Evolutionary conservation across 2,797 vertebrate genomes (phyloP), one percentile per base, ranked within the genome.

Genomic region (Arctocebus calabarensis): DNA sequence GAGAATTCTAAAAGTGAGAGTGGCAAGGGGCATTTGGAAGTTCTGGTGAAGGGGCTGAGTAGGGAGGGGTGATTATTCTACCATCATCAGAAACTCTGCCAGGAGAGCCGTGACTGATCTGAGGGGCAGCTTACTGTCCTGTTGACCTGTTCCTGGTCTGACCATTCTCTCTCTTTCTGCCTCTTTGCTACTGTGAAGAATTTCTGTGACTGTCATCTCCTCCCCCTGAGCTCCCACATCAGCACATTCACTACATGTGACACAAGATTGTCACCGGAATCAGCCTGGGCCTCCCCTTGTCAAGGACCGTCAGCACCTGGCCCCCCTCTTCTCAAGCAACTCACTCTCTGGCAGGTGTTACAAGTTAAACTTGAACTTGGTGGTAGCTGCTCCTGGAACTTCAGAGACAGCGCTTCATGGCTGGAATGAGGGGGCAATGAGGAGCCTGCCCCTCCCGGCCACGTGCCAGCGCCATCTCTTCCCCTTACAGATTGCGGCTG

Each of bases 281-380:
- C 88, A 86, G 61, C 61, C 52, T 68, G 75, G 87, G 52, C 32
- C 27, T 84, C 75, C 48, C 75, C 64, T 87, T 86, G 90, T 94
- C 84, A 57, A 93, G 71, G 78, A 75, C 88, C 57, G 5, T 90
- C 27, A 22, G 62, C 27, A 8, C 29, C 78, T 68, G 74, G 92
- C 19, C 13, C 7, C 0, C 12, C 4, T 40, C 62, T 90, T 90
- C 78, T 73, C 37, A 13, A 66, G 77, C 0, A 59, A 34, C 78
- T 71, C 52, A 19, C 52, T 40, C 82, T 91, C 84, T 94, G 92
- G 88, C 93, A 97, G 91, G 82, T 85, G 78, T 95, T 64, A 84
- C 7, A 13, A 81, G 82, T 55, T 93, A 45, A 90, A 92, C 86
- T 0, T 19, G 83, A 92, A 64, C 48, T 92, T 85, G 19, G 43